Evolutionary conservation across 2,113 vertebrate species (phyloP), one percentile per base, ranked within the genome.

Genomic region (Otolemur garnettii): DNA sequence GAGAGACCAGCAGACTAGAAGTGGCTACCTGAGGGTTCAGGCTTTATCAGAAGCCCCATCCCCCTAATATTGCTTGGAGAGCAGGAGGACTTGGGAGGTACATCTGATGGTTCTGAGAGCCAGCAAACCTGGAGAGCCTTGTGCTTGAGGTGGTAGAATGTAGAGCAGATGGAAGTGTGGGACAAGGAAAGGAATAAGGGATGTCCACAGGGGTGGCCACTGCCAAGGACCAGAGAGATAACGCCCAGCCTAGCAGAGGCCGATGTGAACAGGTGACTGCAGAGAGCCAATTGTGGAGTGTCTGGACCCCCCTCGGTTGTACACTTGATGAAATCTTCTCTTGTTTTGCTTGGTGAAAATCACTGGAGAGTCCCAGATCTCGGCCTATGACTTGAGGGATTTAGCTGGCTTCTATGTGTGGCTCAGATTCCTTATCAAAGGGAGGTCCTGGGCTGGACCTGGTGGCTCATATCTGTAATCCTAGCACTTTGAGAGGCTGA

Each of bases 321-420:
- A 38, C 19, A 3, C 19, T n/a, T 0, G 0, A 11, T 22, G 18
- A 42, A 21, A 21, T 30, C 10, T 5, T 5, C 38, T 18, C 22
- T 66, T 14, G 2, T 57, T 89, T 13, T 50, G 45, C 45, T 50
- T 30, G 19, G 7, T 6, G 11, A 83, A 35, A 45, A 24, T 57
- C 64, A n/a, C 57, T 50, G 5, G 55, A 83, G 53, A 72, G 28
- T 30, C 57, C 71, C 35, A 57, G 1, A 38, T 64, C 30, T 59
- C 77, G 84, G 81, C n/a, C 13, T 64, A 33, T 66, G 42, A 19
- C n/a, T 6, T 8, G 10, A 30, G 10, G 22, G 60, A 21, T 35
- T 55, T 0, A 0, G 42, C 24, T n/a, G 19, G n/a, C 21, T n/a
- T 81, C 14, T 55, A 12, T 55, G 28, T 7, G 26, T 10, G 42